Evolutionary conservation across 2,797 vertebrate species (phyloP), one percentile per base, ranked within the genome.

Genomic region (Pitangus sulphuratus): DNA sequence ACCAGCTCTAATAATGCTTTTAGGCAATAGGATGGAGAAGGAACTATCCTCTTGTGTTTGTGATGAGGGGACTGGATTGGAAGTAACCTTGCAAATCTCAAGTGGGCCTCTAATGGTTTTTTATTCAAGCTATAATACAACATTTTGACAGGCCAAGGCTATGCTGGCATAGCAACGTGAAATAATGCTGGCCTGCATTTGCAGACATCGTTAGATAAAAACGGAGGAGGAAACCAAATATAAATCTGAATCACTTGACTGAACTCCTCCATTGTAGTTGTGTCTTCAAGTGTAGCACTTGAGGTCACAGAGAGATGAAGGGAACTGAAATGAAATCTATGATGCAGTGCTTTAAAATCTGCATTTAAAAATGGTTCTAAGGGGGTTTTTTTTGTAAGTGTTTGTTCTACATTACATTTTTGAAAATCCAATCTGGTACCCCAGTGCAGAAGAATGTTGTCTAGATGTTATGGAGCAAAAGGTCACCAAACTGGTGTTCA

Each of bases 71-170:
- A 65, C 96, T 95, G 96, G 91, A 95, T 35, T 97, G 95, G 95
- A 98, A 90, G 97, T 96, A 98, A 97, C 96, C 93, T 97, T 97
- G 95, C 28, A 78, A 97, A 98, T 98, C 95, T 97, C 97, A 98
- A 97, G 97, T 31, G 88, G 93, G 89, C 89, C 91, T 98, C 91
- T 97, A 94, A 98, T 89, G 94, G 84, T 97, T 97, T 97, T 97
- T 98, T 98, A 98, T 97, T 97, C 97, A 97, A 98, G 97, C 96
- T 98, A 96, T 98, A 98, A 98, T 98, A 98, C 98, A 98, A 97
- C 96, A 98, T 98, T 98, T 96, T 98, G 98, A 98, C 98, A 98
- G 94, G 96, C 87, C 94, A 97, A 97, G 95, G 94, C 97, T 96
- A 95, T 97, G 96, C 93, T 97, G 95, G 97, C 97, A 98, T 97